A percentile compares a stretch with the other conserved stretches of the same genome.
Evolutionary conservation across 2,888 invertebrate genomes (phyloP).

Genomic region (Epiblema foenella): DNA sequence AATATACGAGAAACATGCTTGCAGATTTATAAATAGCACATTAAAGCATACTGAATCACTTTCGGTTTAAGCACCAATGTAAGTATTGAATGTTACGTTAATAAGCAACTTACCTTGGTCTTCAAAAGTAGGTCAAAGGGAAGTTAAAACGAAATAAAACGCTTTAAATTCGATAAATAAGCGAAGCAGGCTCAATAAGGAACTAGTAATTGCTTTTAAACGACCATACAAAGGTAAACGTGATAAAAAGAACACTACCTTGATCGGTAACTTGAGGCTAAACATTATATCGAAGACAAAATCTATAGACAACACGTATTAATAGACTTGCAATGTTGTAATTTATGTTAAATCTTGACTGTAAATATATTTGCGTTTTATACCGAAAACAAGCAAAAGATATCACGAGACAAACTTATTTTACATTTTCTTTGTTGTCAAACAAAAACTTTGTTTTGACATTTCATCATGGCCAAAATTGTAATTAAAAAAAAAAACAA

Average conservation of each 20-base stretch:
- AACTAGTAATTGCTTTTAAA: conserved; percentile 37
- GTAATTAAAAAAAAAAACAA: conserved; percentile 35
- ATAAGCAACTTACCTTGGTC: conserved; percentile 22
- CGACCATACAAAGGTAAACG: conserved; percentile 26
- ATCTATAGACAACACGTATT: conserved; percentile 14
- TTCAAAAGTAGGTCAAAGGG: conserved; percentile 30
- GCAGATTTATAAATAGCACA: conserved; percentile 4
- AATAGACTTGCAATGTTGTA: conserved; percentile 7
- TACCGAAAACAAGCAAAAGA: background rate
- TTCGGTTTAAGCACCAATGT: background rate
- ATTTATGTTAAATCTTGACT: conserved; percentile 3
- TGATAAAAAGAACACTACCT: conserved; percentile 34
- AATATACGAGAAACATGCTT: background rate
- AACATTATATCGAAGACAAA: conserved; percentile 1
- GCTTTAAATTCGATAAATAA: conserved; percentile 21
- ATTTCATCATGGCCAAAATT: conserved; percentile 47
- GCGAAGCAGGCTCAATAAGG: conserved; percentile 36
- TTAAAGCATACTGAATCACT: background rate
- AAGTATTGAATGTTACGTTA: background rate
- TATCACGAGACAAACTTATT: background rate
- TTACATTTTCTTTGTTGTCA: conserved; percentile 22
- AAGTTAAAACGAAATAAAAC: conserved; percentile 28
- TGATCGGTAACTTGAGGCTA: conserved; percentile 1
- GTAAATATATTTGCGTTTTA: background rate
- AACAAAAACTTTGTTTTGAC: conserved; percentile 32